These are phyloP conservation scores for Pherbina coryleti DNA, from an alignment of 2,888 invertebrate species.

Conservation along the genomic window DNA sequence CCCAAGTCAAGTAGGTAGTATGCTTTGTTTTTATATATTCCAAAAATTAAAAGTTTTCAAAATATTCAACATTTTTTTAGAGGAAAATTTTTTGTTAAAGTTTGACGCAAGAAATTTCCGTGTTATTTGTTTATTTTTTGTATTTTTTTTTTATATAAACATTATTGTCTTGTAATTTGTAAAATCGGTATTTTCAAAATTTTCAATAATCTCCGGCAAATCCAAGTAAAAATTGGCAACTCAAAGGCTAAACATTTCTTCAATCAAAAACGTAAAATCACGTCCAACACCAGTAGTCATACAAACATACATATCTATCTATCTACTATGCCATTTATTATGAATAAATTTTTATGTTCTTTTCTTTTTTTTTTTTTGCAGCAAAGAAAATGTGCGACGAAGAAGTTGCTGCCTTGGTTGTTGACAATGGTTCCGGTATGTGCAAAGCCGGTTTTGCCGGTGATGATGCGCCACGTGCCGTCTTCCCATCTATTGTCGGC, in stretches of 20 bases:
- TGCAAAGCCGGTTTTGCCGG: slow-evolving; percentile 95
- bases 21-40: slow-evolving; percentile 33
- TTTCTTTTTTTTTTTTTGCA: slow-evolving; percentile 48
- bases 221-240: slow-evolving; percentile 43
- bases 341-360: slow-evolving; percentile 17
- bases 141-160: not conserved
- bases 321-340: not conserved
- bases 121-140: slow-evolving; percentile 12
- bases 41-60: slow-evolving; percentile 20
- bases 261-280: not conserved
- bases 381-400: slow-evolving; percentile 89
- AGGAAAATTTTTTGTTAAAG: not conserved
- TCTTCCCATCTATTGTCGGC: slow-evolving; percentile 92
- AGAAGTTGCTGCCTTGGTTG: slow-evolving; percentile 93
- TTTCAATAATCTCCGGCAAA: slow-evolving; percentile 41
- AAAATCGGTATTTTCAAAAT: slow-evolving; percentile 40
- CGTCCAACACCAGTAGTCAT: not conserved
- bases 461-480: slow-evolving; percentile 89
- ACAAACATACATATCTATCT: too few relatives aligned
- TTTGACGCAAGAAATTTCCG: slow-evolving; percentile 24
- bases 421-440: slow-evolving; percentile 94
- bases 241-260: slow-evolving; percentile 41
- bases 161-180: not conserved
- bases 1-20: slow-evolving; percentile 11
- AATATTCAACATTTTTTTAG: not conserved